Conservation (phyloP, 2,888 invertebrate genomes). For the Blastobasis adustella region DNA sequence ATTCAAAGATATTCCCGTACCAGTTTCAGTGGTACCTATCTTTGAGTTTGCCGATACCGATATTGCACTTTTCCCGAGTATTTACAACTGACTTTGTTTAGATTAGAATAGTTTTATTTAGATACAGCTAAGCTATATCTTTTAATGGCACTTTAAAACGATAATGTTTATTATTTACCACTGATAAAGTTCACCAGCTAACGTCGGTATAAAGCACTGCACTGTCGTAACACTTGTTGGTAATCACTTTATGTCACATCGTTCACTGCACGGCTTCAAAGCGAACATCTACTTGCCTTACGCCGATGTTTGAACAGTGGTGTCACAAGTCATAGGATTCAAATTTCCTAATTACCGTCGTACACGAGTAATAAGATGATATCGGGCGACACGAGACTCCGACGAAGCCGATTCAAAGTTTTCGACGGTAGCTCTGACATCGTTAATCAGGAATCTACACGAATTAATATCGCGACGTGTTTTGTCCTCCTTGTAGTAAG, state of each 20-base stretch:
- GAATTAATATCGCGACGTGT: constrained; percentile 7
- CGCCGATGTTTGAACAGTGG: constrained; percentile 8
- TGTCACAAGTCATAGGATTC: constrained; percentile 9
- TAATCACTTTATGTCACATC: constrained; percentile 47
- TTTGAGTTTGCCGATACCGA: constrained; percentile 51
- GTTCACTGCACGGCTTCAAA: constrained; percentile 31
- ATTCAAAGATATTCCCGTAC: constrained; percentile 38
- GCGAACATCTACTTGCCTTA: constrained; percentile 6
- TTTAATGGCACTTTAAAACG: constrained; percentile 48
- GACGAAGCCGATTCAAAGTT: constrained; percentile 56
- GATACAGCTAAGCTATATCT: constrained; percentile 40
- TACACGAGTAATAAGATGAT: constrained; percentile 63
- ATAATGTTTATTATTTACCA: not conserved
- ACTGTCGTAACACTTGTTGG: constrained; percentile 29
- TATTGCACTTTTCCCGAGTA: constrained; percentile 39
- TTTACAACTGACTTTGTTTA: constrained; percentile 34
- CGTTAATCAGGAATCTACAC: constrained; percentile 19
- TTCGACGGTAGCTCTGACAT: constrained; percentile 63
- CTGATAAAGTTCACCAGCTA: not conserved
- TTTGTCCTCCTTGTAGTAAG: constrained; percentile 4
- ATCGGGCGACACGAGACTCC: constrained; percentile 54
- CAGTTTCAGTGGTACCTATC: constrained; percentile 33
- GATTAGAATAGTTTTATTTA: constrained; percentile 50
- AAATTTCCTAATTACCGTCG: constrained; percentile 52
- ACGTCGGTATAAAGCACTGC: constrained; percentile 15